Conservation (phyloP, 2,113 vertebrate genomes). For the Rhegmatorhina hoffmannsi region DNA sequence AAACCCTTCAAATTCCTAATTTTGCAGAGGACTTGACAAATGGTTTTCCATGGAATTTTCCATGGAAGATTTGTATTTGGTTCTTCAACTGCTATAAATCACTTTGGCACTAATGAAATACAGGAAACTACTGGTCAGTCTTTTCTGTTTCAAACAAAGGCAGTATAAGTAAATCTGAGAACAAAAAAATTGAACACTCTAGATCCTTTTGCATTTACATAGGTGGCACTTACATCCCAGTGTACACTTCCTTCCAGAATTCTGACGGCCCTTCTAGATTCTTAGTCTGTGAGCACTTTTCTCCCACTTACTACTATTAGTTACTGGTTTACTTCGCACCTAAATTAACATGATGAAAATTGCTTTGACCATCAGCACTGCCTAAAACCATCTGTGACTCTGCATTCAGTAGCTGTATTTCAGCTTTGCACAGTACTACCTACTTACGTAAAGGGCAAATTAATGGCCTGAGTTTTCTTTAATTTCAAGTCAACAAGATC, state of each 20-base stretch:
- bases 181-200: not conserved
- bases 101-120: not conserved
- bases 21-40: not conserved
- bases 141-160: not conserved
- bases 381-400: not conserved
- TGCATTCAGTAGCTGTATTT: not conserved
- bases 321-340: not conserved
- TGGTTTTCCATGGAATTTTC: not conserved
- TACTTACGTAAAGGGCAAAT: not conserved
- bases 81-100: not conserved
- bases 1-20: not conserved
- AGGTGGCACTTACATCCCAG: not conserved
- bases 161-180: not conserved
- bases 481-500: not conserved
- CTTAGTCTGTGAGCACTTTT: not conserved
- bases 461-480: not conserved
- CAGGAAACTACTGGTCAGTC: not conserved
- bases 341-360: not conserved
- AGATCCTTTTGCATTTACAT: not conserved
- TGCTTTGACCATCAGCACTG: accelerated
- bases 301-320: not conserved
- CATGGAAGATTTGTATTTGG: not conserved
- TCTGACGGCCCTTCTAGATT: not conserved
- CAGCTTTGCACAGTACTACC: not conserved
- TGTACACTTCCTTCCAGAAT: not conserved